Evolutionary conservation across 2,113 vertebrate genomes (phyloP), one percentile per base, ranked within the genome.

Genomic region (Phrynosoma blainvillii): DNA sequence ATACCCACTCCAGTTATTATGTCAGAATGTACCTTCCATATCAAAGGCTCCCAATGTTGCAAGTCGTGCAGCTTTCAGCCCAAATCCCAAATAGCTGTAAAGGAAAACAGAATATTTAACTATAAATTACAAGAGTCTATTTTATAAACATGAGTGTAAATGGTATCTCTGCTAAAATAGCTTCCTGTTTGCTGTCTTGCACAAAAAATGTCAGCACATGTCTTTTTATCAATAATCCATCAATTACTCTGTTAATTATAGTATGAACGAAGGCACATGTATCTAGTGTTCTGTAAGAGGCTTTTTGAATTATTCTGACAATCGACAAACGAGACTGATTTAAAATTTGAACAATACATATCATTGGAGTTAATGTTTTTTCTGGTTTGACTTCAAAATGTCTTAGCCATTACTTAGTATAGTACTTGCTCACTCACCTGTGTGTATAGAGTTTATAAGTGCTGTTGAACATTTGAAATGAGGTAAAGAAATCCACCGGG

Each of bases 371-470:
- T 7, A n/a, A 42, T 75, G 25, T 62, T 23, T 2, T 13, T 47
- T 68, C 18, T 75, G 52, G 9, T 47, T 21, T 25, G 42, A 42
- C 52, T 27, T 62, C 25, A 40, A n/a, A 11, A 42, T 40, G 7
- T 9, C 52, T 27, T 21, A 30, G 42, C 23, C 27, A 32, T 11
- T n/a, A 30, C 5, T 54, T 82, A 68, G 71, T 47, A 54, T 40
- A 89, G 80, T 13, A 91, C 68, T 42, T 74, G 88, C 90, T 89
- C 92, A 85, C 96, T 97, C 93, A 99, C 99, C 99, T 99, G 96
- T 99, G 98, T 36, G 98, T 98, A 94, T 99, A 99, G 85, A 99
- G 97, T 36, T 98, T 97, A 90, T 98, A 99, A 47, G 98, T 98
- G 85, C 95, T 96, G 95, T 99, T 98, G 95, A 99, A 99, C 96